Base-by-base conservation (phyloP, 2,888 invertebrate genomes). In the Scaptomyza tumidula region DNA sequence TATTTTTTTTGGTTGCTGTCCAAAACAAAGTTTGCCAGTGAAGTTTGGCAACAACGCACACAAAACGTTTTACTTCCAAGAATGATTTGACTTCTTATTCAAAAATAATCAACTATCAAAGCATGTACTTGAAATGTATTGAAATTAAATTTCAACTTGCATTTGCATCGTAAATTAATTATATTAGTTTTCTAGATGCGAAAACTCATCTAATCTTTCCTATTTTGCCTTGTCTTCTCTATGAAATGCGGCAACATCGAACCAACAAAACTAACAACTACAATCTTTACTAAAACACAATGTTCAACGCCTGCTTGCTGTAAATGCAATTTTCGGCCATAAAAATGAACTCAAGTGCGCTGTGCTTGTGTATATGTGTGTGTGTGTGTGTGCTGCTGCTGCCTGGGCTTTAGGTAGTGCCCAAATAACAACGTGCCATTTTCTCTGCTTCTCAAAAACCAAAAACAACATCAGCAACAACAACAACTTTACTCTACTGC, bases 241-340 rank as follows among this genome's bases (percentile, higher is more conserved):
- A 59, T 71, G 75, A 66, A 71, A 29, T 63, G 45, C 16, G 71
- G 67, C 75, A 75, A 67, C 75, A 55, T 13, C 31, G 63, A 73
- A 7, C 29, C 0, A 33, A 11, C 10, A 52, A 52, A 54, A 24
- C 19, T 19, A 45, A 39, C 33, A 55, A 24, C 54, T 33, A 24
- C 19, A 54, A 50, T 58, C 50, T 24, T 10, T 13, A 52, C 27
- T 49, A 37, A 66, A 55, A 29, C 37, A 19, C 9, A 44, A 31
- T 48, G 49, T n/a, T 52, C 31, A 37, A 31, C 58, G 37, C 62
- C 44, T 46, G 41, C 63, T 41, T 35, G 46, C 45, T 56, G 56
- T 52, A 58, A 65, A 63, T 66, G 66, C 75, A 71, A 58, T 68
- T 75, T 68, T 53, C 16, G 29, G 53, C 49, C 52, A 66, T 71